These are phyloP conservation scores for Lutra lutra DNA, from an alignment of 2,797 vertebrate species.

Conservation along the genomic window DNA sequence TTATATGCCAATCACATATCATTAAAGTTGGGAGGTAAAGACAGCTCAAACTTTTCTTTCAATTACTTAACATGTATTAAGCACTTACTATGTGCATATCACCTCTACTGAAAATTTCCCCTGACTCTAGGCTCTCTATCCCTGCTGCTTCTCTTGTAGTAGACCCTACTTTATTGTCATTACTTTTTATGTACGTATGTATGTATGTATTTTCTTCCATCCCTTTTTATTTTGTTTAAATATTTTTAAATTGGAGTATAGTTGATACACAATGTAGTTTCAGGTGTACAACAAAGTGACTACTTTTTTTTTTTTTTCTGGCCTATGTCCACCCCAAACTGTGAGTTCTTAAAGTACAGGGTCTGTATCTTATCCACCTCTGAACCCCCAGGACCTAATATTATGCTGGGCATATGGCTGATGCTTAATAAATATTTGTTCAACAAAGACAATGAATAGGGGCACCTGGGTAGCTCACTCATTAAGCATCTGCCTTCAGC, in stretches of 20 bases:
- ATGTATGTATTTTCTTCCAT: not conserved
- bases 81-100: not conserved
- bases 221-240: not conserved
- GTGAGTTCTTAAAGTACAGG: not conserved
- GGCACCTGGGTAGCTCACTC: too few species aligned
- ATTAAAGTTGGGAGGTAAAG: not conserved
- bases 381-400: not conserved
- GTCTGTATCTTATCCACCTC: not conserved
- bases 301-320: not conserved
- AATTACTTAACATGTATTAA: not conserved
- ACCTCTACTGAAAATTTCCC: not conserved
- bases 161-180: not conserved
- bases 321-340: not conserved
- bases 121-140: not conserved
- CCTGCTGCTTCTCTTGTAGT: not conserved
- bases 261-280: not conserved
- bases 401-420: not conserved
- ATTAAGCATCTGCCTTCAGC: too few species aligned
- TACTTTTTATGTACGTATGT: not conserved
- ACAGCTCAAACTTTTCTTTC: not conserved
- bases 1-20: not conserved
- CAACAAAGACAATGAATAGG: not conserved
- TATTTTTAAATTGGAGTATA: not conserved
- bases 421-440: slow-evolving; percentile 43
- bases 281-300: not conserved